These are phyloP conservation scores for Halcyon leucocephala DNA, from an alignment of 2,797 vertebrate genomes.

Conservation along the genomic window DNA sequence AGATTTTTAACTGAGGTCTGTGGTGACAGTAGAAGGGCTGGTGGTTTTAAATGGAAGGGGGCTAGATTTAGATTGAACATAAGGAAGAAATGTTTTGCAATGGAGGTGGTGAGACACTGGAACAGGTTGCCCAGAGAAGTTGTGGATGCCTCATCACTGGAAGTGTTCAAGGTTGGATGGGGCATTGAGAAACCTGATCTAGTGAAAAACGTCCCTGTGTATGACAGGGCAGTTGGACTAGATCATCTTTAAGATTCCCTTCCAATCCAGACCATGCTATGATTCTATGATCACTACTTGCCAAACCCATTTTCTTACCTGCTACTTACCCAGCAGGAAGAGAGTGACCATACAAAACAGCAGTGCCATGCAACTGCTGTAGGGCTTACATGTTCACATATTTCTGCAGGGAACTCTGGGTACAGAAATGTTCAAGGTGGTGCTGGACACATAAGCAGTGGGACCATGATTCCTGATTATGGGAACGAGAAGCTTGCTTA, in stretches of 20 bases:
- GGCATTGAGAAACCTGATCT: background rate
- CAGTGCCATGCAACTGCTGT: background rate
- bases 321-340: background rate
- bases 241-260: background rate
- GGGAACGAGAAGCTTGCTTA: background rate
- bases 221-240: background rate
- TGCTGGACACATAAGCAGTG: background rate
- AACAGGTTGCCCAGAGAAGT: background rate
- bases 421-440: background rate
- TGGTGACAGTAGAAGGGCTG: background rate
- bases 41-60: background rate
- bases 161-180: background rate
- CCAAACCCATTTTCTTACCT: background rate
- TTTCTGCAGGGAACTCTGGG: background rate
- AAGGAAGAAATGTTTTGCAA: background rate
- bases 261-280: background rate
- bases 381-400: background rate
- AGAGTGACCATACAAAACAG: background rate
- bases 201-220: background rate
- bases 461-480: background rate
- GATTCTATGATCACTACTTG: background rate
- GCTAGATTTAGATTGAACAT: background rate
- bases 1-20: background rate
- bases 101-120: background rate
- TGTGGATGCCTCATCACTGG: background rate